Evolutionary conservation across 1,140 invertebrate species (phyloP).

Genomic region (Theocolax elegans): DNA sequence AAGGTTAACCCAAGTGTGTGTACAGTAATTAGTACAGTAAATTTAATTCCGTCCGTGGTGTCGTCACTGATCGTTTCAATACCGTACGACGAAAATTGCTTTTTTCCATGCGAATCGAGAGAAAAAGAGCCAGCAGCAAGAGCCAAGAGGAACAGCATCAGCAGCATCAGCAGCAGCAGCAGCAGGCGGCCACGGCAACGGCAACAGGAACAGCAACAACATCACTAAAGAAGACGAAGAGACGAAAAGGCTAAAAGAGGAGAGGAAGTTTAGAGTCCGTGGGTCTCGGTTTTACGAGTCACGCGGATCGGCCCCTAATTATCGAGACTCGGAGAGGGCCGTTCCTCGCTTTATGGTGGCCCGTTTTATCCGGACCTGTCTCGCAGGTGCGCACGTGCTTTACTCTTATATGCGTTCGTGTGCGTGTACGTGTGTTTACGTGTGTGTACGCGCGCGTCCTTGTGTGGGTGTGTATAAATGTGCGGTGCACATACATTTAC

Average conservation of each 20-base stretch:
- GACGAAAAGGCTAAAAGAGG: no score
- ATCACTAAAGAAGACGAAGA: no score
- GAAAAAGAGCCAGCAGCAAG: not conserved
- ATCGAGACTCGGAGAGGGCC: conserved; percentile 48
- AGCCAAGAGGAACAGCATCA: conserved; percentile 2
- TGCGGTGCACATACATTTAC: no score
- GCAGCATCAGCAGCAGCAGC: no score
- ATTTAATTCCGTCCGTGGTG: conserved; percentile 7
- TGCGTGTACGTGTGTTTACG: conserved; percentile 2
- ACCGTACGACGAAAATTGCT: not conserved
- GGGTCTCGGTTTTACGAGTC: conserved; percentile 61
- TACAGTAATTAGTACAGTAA: conserved; percentile 4
- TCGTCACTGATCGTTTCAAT: conserved; percentile 23
- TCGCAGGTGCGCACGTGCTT: conserved; percentile 6
- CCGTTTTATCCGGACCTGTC: conserved; percentile 42
- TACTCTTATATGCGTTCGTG: conserved; percentile 12
- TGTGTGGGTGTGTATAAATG: no score
- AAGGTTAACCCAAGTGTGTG: not conserved
- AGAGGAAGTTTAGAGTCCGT: conserved; percentile 34
- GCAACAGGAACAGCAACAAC: no score
- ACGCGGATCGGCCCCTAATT: conserved; percentile 61
- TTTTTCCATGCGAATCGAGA: conserved; percentile 29
- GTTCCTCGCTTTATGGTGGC: conserved; percentile 53
- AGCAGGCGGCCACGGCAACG: no score
- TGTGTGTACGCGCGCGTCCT: not conserved